Base-by-base conservation (phyloP, 2,113 vertebrate species). In the Proterorhinus semilunaris region DNA sequence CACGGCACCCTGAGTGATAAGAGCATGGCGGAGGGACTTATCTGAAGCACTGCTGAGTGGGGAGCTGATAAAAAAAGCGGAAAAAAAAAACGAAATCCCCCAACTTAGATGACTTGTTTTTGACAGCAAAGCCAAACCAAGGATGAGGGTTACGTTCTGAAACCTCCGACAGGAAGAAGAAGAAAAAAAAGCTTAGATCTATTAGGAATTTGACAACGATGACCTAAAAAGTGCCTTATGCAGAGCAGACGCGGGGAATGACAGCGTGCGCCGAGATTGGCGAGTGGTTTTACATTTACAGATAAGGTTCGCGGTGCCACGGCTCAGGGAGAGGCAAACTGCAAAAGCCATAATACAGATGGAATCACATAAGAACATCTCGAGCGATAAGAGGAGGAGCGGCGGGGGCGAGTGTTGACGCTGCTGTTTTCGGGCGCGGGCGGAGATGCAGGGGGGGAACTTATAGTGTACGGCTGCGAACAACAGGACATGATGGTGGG, bases 21-120 rank as follows among this genome's bases (percentile, higher is more conserved):
- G 88, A 67, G 83, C 78, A 45, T 61, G 79, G 84, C 77, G 45
- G 75, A 74, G 71, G 86, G 85, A 80, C 86, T 88, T 90, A 90
- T 87, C 88, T 80, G 74, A 13, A 17, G 77, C 83, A 65, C 66
- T 85, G 88, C 85, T 83, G 85, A 88, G 86, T 84, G 83, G 72
- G 72, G 10, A 54, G 74, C 74, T 68, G 85, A 84, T 83, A 87
- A 57, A 57, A 36, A n/a, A n/a, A n/a, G n/a, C n/a, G n/a, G n/a
- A n/a, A n/a, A 47, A 47, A 47, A 47, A 21, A 21, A 21, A 21
- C 21, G 10, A 47, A 47, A 47, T 8, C 69, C 79, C 62, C 69
- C 48, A 80, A 84, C 83, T 66, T 82, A 71, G 80, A 85, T 83
- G 85, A 83, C 85, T 86, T 80, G 83, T 87, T 84, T 36, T 75